Evolutionary conservation across 2,888 invertebrate genomes (phyloP), one percentile per base, ranked within the genome.

Genomic region (Sinhomidia bicolor): DNA sequence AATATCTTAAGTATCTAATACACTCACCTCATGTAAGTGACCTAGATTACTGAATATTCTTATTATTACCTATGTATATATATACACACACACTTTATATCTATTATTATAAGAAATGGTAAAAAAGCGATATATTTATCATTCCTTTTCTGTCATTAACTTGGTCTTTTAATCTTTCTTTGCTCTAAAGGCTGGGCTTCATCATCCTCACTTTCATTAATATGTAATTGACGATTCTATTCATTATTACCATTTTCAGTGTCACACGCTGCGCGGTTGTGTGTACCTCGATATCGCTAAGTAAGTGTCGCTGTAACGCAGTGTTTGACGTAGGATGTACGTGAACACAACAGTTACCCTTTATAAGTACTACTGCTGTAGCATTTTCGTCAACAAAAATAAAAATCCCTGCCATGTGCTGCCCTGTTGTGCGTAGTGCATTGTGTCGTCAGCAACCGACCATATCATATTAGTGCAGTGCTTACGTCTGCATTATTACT

Each of bases 1-100:
- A 76, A n/a, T 32, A 14, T 57, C 51, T 1, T 17, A 14, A 62
- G 17, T 3, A 23, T 10, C 26, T 12, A 23, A 20, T 20, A 44
- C 23, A 9, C 17, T 23, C 51, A 76, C 14, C 51, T 3, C 29
- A 17, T 36, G 17, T 20, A 17, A 7, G 51, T 65, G 81, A 81
- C 81, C 71, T 83, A 83, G 71, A 71, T 83, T 83, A 26, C 57
- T 60, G 12, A 32, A 57, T 60, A 60, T n/a, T n/a, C n/a, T n/a
- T n/a, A n/a, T n/a, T n/a, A n/a, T n/a, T 41, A 5, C 10, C 41
- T 41, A 32, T 7, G 7, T 7, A 29, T 4, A 36, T 20, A 36
- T 5, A 17, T 9, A 17, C 4, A 29, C 36, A 36, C 76, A 9
- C n/a, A 62, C 51, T 29, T 36, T 36, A 36, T 36, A 36, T 36